These are phyloP conservation scores for Oxyura jamaicensis DNA, from an alignment of 2,113 vertebrate genomes.

Conservation along the genomic window DNA sequence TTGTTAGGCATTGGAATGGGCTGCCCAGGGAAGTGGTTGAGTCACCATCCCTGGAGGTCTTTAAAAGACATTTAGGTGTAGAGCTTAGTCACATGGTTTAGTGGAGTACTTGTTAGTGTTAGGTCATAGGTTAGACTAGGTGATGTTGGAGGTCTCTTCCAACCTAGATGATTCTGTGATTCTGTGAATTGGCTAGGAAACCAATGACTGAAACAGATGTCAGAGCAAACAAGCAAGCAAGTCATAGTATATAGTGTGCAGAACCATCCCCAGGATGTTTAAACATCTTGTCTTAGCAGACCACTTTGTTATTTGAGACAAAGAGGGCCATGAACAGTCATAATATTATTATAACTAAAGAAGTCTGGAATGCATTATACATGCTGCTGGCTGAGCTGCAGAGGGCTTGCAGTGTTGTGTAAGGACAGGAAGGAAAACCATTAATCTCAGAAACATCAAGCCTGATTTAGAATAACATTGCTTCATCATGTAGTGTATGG, in stretches of 20 bases:
- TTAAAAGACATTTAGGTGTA: too few relatives aligned
- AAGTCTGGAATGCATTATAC: slow-evolving; percentile 29
- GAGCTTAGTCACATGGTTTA: too few relatives aligned
- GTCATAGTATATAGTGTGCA: background rate
- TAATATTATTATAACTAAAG: slow-evolving; percentile 1
- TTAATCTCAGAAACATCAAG: background rate
- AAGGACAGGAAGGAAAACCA: background rate
- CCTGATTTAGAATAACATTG: background rate
- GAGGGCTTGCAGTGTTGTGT: background rate
- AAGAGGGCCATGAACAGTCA: slow-evolving; percentile 42
- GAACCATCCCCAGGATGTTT: background rate
- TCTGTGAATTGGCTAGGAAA: background rate
- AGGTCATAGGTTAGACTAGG: too few relatives aligned
- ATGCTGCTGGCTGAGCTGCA: background rate
- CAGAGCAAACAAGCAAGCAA: background rate
- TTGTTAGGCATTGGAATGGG: too few relatives aligned
- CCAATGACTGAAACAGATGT: background rate
- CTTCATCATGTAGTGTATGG: background rate
- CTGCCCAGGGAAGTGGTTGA: too few relatives aligned
- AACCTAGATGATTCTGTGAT: too few relatives aligned
- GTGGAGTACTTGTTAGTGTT: too few relatives aligned
- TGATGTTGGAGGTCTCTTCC: too few relatives aligned
- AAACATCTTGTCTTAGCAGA: background rate
- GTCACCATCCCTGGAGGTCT: too few relatives aligned
- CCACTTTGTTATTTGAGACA: slow-evolving; percentile 8